phyloP scores from a whole-genome alignment of 2,888 invertebrate genomes.

The Tachystola acroxantha region DNA sequence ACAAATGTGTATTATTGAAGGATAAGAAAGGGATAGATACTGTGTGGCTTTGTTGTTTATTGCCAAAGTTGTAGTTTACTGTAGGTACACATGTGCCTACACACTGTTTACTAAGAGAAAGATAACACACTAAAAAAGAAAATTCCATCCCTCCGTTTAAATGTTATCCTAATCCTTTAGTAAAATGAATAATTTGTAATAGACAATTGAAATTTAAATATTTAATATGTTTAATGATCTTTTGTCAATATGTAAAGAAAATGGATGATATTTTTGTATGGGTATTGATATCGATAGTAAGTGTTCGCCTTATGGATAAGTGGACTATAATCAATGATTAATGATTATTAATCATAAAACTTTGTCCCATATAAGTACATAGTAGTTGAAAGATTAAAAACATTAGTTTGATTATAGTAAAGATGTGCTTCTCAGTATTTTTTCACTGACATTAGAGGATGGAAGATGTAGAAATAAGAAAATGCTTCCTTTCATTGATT shows the following conservation, averaged over 20 bases:
- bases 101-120: background rate
- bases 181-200: conserved; percentile 15
- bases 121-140: background rate
- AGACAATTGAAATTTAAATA: conserved; percentile 10
- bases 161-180: conserved; percentile 14
- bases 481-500: conserved; percentile 18
- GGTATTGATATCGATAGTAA: conserved; percentile 54
- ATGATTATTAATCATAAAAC: too few relatives aligned
- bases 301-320: conserved; percentile 54
- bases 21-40: conserved; percentile 13
- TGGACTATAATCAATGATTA: conserved; percentile 14
- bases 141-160: conserved; percentile 20
- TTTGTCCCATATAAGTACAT: conserved; percentile 19
- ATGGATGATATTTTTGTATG: conserved; percentile 74
- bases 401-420: conserved; percentile 1
- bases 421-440: conserved; percentile 25
- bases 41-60: conserved; percentile 23
- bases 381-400: conserved; percentile 5
- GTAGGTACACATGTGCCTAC: conserved; percentile 16
- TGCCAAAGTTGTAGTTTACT: conserved; percentile 38
- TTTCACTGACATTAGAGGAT: conserved; percentile 18
- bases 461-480: conserved; percentile 9
- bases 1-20: conserved; percentile 19
- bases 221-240: conserved; percentile 57
- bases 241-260: conserved; percentile 65